phyloP scores from a whole-genome alignment of 2,797 vertebrate genomes.

The Danio albolineatus region DNA sequence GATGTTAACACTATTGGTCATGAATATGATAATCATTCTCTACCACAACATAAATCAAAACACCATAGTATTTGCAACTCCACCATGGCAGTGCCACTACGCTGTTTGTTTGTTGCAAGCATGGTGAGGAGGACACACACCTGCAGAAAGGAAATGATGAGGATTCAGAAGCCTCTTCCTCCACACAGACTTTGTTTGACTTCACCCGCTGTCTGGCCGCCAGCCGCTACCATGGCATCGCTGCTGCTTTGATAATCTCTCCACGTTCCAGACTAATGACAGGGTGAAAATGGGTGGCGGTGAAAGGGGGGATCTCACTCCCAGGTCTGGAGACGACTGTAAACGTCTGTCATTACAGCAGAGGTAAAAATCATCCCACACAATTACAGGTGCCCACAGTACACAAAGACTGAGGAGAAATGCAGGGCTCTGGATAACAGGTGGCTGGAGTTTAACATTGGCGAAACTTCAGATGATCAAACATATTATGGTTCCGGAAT shows the following conservation, averaged over 20 bases:
- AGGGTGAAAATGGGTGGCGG: conserved; percentile 52
- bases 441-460: not conserved
- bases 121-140: not conserved
- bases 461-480: not conserved
- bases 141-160: conserved; percentile 13
- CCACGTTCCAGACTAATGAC: conserved; percentile 69
- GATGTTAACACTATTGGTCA: too few relatives aligned
- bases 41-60: not conserved
- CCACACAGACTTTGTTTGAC: conserved; percentile 33
- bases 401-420: conserved; percentile 5
- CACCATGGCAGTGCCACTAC: not conserved
- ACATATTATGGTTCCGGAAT: too few relatives aligned
- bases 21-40: not conserved
- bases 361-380: conserved; percentile 63
- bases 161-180: conserved; percentile 26
- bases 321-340: conserved; percentile 61
- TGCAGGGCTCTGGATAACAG: conserved; percentile 16
- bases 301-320: conserved; percentile 53
- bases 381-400: conserved; percentile 64
- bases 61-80: not conserved
- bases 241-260: conserved; percentile 60
- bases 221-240: conserved; percentile 48
- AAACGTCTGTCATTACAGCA: conserved; percentile 67
- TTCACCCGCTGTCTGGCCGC: conserved; percentile 28
- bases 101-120: too few relatives aligned